Evolutionary conservation across 2,797 vertebrate species (phyloP).

Genomic region (Glossophaga mutica): DNA sequence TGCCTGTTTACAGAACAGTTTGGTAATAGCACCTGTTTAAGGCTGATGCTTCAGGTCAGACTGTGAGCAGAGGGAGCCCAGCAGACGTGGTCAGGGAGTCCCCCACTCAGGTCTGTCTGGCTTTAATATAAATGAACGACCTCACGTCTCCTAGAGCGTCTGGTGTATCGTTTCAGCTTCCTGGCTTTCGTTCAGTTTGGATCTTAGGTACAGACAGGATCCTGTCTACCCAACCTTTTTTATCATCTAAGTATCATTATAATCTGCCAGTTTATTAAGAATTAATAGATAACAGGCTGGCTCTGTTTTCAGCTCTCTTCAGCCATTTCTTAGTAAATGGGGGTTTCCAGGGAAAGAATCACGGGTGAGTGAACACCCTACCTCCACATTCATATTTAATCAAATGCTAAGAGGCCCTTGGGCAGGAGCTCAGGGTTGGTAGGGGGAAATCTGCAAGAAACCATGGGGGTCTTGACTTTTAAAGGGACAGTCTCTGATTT

Average conservation of each 20-base stretch:
- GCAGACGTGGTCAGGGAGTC: background rate
- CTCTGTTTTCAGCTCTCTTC: slow-evolving; percentile 70
- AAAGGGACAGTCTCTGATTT: slow-evolving; percentile 63
- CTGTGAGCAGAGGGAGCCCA: background rate
- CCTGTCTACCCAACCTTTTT: slow-evolving; percentile 79
- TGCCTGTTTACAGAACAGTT: background rate
- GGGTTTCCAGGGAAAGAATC: slow-evolving; percentile 78
- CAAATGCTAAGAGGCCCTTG: slow-evolving; percentile 74
- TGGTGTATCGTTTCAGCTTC: slow-evolving; percentile 5
- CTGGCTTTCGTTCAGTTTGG: slow-evolving; percentile 67
- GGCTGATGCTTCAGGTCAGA: background rate
- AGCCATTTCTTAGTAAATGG: slow-evolving; percentile 81
- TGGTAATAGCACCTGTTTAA: background rate
- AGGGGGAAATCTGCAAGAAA: slow-evolving; percentile 76
- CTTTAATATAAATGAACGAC: background rate
- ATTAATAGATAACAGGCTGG: slow-evolving; percentile 83
- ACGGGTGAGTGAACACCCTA: slow-evolving; percentile 73
- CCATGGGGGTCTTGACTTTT: slow-evolving; percentile 61
- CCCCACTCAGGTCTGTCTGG: background rate
- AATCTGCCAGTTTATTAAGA: slow-evolving; percentile 81
- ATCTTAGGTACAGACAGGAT: slow-evolving; percentile 77
- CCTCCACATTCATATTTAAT: slow-evolving; percentile 82
- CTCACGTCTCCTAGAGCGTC: background rate
- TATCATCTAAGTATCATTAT: slow-evolving; percentile 75
- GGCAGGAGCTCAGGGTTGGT: slow-evolving; percentile 68